A percentile compares a stretch with the other conserved stretches of the same genome.
Conservation (phyloP, 92 coral and sea anemone species). For the Palythoa heliodiscus region DNA sequence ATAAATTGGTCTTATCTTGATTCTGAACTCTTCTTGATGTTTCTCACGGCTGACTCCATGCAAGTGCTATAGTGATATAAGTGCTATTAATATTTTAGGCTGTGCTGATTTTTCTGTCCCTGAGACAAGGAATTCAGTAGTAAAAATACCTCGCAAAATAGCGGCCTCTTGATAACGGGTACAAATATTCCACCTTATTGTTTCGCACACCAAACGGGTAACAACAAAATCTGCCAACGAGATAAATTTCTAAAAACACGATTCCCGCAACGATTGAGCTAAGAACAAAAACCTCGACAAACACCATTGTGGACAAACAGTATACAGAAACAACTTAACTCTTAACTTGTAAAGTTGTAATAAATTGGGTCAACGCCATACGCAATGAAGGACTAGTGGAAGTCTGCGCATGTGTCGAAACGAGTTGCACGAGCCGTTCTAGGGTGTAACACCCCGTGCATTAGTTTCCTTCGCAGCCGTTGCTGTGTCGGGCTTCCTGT, state of each 20-base stretch:
- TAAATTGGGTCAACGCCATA: too few relatives aligned
- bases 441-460: too few relatives aligned
- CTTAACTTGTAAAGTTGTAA: not conserved
- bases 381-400: too few relatives aligned
- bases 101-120: not conserved
- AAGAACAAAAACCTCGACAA: slow-evolving; percentile 7
- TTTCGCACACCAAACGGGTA: slow-evolving; percentile 1
- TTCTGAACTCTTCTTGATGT: not conserved
- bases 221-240: slow-evolving; percentile 17
- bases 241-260: slow-evolving; percentile 18
- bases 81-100: not conserved
- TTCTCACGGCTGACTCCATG: not conserved
- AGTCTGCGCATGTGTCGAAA: too few relatives aligned
- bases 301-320: not conserved
- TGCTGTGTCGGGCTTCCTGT: too few relatives aligned
- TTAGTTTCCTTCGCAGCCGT: too few relatives aligned
- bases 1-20: too few relatives aligned
- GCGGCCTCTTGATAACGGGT: not conserved
- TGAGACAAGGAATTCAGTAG: not conserved
- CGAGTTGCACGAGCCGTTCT: too few relatives aligned
- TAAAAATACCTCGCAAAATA: slow-evolving; percentile 4
- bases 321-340: not conserved
- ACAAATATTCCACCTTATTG: not conserved
- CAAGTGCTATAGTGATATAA: not conserved
- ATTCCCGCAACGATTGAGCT: slow-evolving; percentile 14